Base-by-base conservation (phyloP, 2,888 invertebrate species). In the Alentia gelatinosa region DNA sequence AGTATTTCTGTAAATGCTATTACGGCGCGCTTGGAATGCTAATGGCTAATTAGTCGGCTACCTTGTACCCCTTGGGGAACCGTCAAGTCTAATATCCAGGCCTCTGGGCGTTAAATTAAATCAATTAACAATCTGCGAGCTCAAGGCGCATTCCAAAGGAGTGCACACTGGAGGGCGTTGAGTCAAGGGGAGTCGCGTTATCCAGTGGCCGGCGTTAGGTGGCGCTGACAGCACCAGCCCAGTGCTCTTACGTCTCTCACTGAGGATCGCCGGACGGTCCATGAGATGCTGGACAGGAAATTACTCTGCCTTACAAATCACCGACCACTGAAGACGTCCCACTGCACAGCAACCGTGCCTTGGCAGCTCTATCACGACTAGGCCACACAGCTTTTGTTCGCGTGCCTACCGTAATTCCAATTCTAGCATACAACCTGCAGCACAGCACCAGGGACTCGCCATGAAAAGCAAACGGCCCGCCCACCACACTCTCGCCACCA, bases 1-100 rank as follows among this genome's bases (percentile, higher is more conserved):
- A 68, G 68, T 68, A 68, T 68, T 68, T 68, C 68, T 30, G 68
- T 68, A 68, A 68, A 68, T 68, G 68, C 68, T 68, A 68, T 68
- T 68, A 68, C 23, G 68, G 68, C 26, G 1, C 68, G n/a, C n/a
- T 12, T 12, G 68, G 68, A 68, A 68, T 68, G 68, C 68, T 68
- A 68, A 68, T 68, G 68, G 26, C 68, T 30, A 68, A 68, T 68
- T 68, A 26, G 68, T 1, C 30, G 68, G 30, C 26, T 30, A 68
- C 68, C 68, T 68, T 68, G 68, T 68, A 68, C 26, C 68, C 68
- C 68, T 26, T 1, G 3, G 68, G 68, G 33, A 68, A 68, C 4
- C 68, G 33, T 68, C 68, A 68, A 68, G 68, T 68, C 68, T 68
- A 68, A 68, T 30, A 68, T 68, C 26, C 68, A 68, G 68, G 68